Percentiles rank a stretch among this genome's conserved stretches.
phyloP scores from a whole-genome alignment of 1,140 invertebrate genomes.

The Lanistes nyassanus region DNA sequence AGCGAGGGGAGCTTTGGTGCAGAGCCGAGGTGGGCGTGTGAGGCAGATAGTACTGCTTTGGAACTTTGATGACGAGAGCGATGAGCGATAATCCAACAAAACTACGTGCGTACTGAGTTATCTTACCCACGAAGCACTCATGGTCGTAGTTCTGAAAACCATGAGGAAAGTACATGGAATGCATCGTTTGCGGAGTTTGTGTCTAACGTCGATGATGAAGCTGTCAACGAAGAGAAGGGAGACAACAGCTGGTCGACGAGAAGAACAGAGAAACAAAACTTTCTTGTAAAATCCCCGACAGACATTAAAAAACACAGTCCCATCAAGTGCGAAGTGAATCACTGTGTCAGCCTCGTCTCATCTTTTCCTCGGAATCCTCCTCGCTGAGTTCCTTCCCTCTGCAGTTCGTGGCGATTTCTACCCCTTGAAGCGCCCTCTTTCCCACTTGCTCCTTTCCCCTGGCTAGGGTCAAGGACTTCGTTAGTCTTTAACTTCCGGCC shows the following conservation, averaged over 20 bases:
- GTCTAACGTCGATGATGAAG: not conserved
- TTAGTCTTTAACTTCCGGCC: slow-evolving; percentile 5
- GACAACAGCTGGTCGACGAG: not conserved
- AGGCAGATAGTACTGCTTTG: too few species aligned
- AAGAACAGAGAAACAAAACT: not conserved
- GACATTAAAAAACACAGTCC: too few species aligned
- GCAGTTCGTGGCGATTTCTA: not conserved
- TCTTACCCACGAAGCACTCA: too few species aligned
- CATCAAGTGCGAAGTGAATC: too few species aligned
- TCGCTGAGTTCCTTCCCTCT: not conserved
- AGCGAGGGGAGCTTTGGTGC: too few species aligned
- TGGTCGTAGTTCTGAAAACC: too few species aligned
- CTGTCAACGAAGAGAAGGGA: not conserved
- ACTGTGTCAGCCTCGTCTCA: not conserved
- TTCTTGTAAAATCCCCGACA: too few species aligned
- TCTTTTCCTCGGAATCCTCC: not conserved
- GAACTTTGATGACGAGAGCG: too few species aligned
- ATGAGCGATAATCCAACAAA: too few species aligned
- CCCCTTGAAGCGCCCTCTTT: not conserved
- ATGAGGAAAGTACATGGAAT: not conserved
- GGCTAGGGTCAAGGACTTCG: not conserved
- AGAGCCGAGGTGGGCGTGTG: too few species aligned
- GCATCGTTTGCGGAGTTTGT: not conserved
- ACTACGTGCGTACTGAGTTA: too few species aligned
- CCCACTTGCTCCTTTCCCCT: not conserved